Base-by-base conservation (phyloP, 1,140 invertebrate genomes). In the Lanistes nyassanus region DNA sequence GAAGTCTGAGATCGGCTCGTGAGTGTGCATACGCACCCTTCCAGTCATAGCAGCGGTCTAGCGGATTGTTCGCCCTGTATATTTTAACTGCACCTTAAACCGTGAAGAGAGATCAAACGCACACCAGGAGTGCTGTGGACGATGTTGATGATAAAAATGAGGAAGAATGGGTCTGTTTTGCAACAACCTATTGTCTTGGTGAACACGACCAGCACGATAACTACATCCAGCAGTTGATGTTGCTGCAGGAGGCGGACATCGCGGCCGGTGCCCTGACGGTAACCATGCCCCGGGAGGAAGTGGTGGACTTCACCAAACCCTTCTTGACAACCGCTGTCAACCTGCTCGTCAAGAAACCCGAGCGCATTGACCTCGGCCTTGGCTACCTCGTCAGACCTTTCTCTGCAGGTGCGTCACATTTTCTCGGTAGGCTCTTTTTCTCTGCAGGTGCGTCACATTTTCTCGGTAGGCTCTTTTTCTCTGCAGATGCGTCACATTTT, bases 351-450 rank as follows among this genome's bases (percentile, higher is more conserved):
- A 98, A 97, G 89, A 98, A 97, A 86, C 95, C 96, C 21, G 92
- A 96, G 76, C 97, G 97, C 89, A 94, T 95, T 86, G 94, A 95
- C 84, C 84, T 90, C 36, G 95, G 95, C 26, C 95, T 98, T 11
- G 98, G 98, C 90, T 97, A 96, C 84, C 98, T 99, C 89, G 93
- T 99, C 84, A 95, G 96, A 88, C 97, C 97, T 31, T 91, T 99
- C 62, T 97, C 96, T 76, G 95, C 95, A 83, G 97, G 77, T 78
- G 26, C 9, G 68, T 53, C 42, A 16, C 42, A 47, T 9, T 47
- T 16, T 47, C 42, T 3, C 19, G 19, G 42, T 47, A 3, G 5
- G 1, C 19, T 47, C 19, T 47, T 16, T 47, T 47, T 47, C 9
- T 47, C 42, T 47, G 9, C 42, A 47, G 42, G 39, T 13, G 39